Conservation (phyloP, 2,113 vertebrate species). For the Lepisosteus osseus region DNA sequence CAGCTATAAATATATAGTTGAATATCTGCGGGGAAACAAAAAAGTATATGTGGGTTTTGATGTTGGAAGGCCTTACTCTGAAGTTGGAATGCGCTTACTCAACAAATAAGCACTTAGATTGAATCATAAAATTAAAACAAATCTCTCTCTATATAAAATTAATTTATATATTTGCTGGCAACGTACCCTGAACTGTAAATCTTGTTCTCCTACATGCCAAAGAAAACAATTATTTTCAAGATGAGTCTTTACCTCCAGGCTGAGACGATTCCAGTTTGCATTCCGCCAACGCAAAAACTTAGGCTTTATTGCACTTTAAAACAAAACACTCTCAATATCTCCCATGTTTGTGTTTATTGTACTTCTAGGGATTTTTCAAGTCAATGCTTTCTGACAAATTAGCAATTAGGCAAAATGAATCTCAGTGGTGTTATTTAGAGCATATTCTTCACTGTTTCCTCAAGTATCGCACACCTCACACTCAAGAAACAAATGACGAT, state of each 20-base stretch:
- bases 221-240: constrained; percentile 67
- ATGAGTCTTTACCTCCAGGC: constrained; percentile 42
- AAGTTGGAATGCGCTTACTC: neutral
- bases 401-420: neutral
- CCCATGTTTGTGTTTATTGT: too few species aligned
- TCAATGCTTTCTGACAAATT: neutral
- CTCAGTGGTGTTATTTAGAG: too few species aligned
- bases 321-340: too few species aligned
- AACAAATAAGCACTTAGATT: neutral
- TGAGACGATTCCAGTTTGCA: neutral
- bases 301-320: neutral
- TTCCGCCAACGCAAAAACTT: too few species aligned
- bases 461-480: too few species aligned
- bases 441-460: too few species aligned
- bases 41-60: too few species aligned
- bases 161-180: constrained; percentile 39
- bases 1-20: too few species aligned
- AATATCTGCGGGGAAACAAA: too few species aligned
- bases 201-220: constrained; percentile 57
- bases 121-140: neutral
- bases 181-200: constrained; percentile 39
- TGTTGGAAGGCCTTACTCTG: too few species aligned
- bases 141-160: neutral
- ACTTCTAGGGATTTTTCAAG: neutral
- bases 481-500: too few species aligned